Percentiles rank a stretch among this genome's conserved stretches.
These are phyloP conservation scores for Oplegnathus fasciatus DNA, from an alignment of 2,113 vertebrate genomes.

Conservation along the genomic window DNA sequence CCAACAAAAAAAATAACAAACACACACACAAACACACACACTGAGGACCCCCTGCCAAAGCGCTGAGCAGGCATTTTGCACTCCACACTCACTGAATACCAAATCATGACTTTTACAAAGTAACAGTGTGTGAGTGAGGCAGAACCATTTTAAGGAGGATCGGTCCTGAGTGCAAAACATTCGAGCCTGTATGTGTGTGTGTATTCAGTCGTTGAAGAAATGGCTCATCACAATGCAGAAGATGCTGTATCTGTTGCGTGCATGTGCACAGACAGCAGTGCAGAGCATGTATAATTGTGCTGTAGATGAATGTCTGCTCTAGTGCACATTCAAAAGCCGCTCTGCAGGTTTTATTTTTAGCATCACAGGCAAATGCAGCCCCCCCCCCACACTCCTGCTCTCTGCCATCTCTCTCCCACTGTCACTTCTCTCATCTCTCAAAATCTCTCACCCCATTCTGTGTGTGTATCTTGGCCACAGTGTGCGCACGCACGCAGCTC, in stretches of 20 bases:
- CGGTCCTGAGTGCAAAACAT: neutral
- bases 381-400: constrained; percentile 25
- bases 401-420: constrained; percentile 66
- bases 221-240: neutral
- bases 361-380: constrained; percentile 72
- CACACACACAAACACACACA: constrained; percentile 29
- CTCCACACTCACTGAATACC: constrained; percentile 44
- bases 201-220: neutral
- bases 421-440: constrained; percentile 71
- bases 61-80: constrained; percentile 45
- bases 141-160: constrained; percentile 11
- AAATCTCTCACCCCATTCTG: constrained; percentile 54
- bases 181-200: constrained; percentile 3
- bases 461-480: constrained; percentile 4
- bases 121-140: constrained; percentile 17
- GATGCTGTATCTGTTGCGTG: constrained; percentile 20
- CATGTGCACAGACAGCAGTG: constrained; percentile 11
- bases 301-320: constrained; percentile 72
- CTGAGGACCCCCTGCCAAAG: constrained; percentile 41
- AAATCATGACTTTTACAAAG: constrained; percentile 22
- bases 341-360: constrained; percentile 85
- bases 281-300: constrained; percentile 60
- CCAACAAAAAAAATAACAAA: constrained; percentile 15
- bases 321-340: constrained; percentile 72
- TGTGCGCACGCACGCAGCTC: neutral